Conservation (phyloP, 2,113 vertebrate genomes). For the Coptodon bakossiorum region DNA sequence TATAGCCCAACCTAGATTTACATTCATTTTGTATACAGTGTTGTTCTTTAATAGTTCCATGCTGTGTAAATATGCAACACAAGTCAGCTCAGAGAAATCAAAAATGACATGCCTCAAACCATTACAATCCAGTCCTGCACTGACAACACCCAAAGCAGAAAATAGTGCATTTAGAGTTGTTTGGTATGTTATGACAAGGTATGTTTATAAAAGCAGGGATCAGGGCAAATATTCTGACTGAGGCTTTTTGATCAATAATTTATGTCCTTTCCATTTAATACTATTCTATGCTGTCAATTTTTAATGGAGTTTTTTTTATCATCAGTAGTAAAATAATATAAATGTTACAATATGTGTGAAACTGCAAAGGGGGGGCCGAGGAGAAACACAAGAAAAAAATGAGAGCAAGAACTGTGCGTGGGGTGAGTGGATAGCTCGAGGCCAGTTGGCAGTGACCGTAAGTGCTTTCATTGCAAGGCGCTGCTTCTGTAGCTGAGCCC, state of each 20-base stretch:
- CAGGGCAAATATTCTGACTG: neutral
- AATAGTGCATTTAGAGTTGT: neutral
- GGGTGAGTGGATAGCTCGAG: neutral
- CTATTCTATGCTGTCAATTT: neutral
- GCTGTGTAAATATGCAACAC: neutral
- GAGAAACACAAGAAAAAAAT: neutral
- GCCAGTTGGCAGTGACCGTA: constrained; percentile 21
- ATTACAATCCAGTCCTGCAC: neutral
- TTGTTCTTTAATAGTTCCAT: neutral
- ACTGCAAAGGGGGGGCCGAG: neutral
- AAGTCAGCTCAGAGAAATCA: neutral
- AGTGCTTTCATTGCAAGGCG: constrained; percentile 18
- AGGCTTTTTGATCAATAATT: neutral
- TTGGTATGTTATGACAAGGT: neutral
- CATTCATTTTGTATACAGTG: neutral
- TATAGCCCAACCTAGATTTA: accelerated
- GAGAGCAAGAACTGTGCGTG: neutral
- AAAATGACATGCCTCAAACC: neutral
- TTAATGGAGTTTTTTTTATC: neutral
- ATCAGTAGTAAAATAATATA: neutral
- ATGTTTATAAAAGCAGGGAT: neutral
- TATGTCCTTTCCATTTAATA: neutral
- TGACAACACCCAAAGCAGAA: neutral
- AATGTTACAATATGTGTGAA: neutral
- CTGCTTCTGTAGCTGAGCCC: constrained; percentile 23